Base-by-base conservation (phyloP, 2,113 vertebrate genomes). In the Arothron firmamentum region DNA sequence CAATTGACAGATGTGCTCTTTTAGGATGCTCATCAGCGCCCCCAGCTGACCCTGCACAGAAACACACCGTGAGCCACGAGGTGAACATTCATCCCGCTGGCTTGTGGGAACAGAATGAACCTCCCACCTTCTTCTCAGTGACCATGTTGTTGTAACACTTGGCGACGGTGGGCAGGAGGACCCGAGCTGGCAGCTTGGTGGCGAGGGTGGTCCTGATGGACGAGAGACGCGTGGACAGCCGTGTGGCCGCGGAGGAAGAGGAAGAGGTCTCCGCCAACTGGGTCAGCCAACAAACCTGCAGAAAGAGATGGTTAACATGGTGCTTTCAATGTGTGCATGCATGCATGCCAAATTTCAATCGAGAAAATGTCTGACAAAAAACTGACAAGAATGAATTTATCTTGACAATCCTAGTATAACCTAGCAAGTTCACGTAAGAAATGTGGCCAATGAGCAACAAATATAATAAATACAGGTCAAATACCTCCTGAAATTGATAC, bases 1-100 rank as follows among this genome's bases (percentile, higher is more conserved):
- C 92, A 99, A 93, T 59, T 89, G 85, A 64, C 62, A 21, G 6
- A 99, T 88, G 73, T 98, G 96, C 43, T 96, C 92, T 66, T 93
- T 93, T 80, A 99, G 64, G 74, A 98, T 81, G 78, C 87, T 92
- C 92, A 97, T 92, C 52, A 97, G 91, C 0, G 93, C 87, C 77
- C 82, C 81, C 73, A 97, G 68, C 63, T 87, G 91, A 15, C 57
- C 87, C 95, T 99, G 58, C 25, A 62, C 20, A 53, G 34, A 59
- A 65, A 20, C 56, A 20, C 11, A 9, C 34, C 10, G 34, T 38
- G 34, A 12, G 10, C 11, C 34, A 12, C 9, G 3, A 11, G 34
- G 34, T 9, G 34, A 38, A 38, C 2, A 38, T 12, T 38, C 34
- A 10, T 38, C 34, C 8, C 34, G 12, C 47, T 48, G 47, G n/a